phyloP scores from a whole-genome alignment of 1,140 invertebrate genomes.

The Habropoda laboriosa region DNA sequence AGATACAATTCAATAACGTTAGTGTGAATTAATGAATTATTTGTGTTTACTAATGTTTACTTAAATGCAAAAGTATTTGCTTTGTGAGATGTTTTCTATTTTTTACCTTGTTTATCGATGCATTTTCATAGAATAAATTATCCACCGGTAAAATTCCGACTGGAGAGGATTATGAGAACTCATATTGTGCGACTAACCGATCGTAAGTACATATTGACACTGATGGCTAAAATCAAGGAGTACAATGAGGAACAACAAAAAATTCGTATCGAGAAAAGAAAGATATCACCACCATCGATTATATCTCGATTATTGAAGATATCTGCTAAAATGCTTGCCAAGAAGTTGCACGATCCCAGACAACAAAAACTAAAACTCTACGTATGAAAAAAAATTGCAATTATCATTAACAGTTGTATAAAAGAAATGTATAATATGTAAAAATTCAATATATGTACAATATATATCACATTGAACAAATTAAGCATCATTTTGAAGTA shows the following conservation, averaged over 20 bases:
- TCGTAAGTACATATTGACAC: constrained; percentile 41
- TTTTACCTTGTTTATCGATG: background rate
- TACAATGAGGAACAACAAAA: constrained; percentile 27
- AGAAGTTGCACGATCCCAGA: no score
- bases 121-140: constrained; percentile 39
- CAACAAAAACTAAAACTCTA: background rate
- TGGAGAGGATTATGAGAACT: constrained; percentile 39
- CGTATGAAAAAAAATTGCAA: background rate
- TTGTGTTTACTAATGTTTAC: no score
- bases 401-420: background rate
- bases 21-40: background rate
- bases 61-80: no score
- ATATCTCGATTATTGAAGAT: constrained; percentile 24
- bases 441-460: background rate
- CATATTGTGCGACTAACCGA: constrained; percentile 53
- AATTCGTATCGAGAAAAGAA: constrained; percentile 44
- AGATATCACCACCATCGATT: background rate
- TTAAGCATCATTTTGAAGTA: background rate
- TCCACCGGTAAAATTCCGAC: constrained; percentile 33
- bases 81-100: background rate
- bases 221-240: constrained; percentile 8
- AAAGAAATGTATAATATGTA: background rate
- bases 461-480: background rate
- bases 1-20: background rate
- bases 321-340: background rate